A percentile compares a stretch with the other conserved stretches of the same genome.
Conservation (phyloP, 1,140 invertebrate genomes). For the Chlorops oryzae region DNA sequence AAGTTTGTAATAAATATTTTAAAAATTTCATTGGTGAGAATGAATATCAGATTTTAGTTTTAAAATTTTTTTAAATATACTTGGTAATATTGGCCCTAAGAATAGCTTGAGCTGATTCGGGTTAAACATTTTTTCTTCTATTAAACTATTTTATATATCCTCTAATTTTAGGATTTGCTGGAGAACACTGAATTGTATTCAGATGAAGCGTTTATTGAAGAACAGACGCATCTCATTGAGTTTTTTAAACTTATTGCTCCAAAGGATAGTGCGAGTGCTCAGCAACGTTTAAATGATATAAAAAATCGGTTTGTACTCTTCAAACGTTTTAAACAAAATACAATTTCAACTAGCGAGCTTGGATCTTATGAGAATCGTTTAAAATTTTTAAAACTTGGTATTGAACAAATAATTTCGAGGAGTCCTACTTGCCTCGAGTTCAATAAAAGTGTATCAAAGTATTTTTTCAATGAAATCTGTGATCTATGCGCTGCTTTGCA, state of each 20-base stretch:
- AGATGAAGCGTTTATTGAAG: slow-evolving; percentile 5
- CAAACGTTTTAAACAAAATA: slow-evolving; percentile 25
- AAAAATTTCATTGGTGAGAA: too few species aligned
- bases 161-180: slow-evolving; percentile 6
- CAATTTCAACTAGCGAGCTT: slow-evolving; percentile 22
- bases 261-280: slow-evolving; percentile 14
- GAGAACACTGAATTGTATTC: too few species aligned
- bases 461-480: slow-evolving; percentile 30
- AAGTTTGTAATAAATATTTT: too few species aligned
- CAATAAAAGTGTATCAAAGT: slow-evolving; percentile 31
- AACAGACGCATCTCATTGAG: slow-evolving; percentile 30
- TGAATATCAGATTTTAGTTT: too few species aligned
- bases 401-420: slow-evolving; percentile 30
- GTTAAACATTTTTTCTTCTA: too few species aligned
- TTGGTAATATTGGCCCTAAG: too few species aligned
- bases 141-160: too few species aligned
- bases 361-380: slow-evolving; percentile 19
- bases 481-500: slow-evolving; percentile 27
- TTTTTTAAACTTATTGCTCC: slow-evolving; percentile 33
- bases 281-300: slow-evolving; percentile 25
- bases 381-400: slow-evolving; percentile 26
- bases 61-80: too few species aligned
- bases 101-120: too few species aligned
- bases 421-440: slow-evolving; percentile 26
- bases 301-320: slow-evolving; percentile 28